Evolutionary conservation across 2,797 vertebrate genomes (phyloP).

Genomic region (Leptodactylus fallax): DNA sequence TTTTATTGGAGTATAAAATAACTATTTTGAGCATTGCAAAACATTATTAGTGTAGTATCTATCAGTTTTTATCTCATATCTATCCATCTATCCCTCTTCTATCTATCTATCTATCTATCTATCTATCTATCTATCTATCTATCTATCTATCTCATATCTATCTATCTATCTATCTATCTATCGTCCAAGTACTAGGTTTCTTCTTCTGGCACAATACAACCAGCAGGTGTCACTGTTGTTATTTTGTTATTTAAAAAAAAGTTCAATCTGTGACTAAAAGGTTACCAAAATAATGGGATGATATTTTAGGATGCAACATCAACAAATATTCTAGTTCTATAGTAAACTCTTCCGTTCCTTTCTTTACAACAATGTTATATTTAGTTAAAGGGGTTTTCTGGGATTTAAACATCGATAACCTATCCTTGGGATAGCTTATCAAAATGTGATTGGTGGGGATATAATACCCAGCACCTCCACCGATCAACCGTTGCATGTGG

Average conservation of each 20-base stretch:
- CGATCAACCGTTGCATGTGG: too few species aligned
- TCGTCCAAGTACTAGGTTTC: neutral
- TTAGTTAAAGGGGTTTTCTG: too few species aligned
- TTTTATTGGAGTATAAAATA: too few species aligned
- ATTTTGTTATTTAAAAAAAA: neutral
- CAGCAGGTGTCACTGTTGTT: slow-evolving; percentile 23
- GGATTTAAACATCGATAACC: too few species aligned
- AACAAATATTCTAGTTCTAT: too few species aligned
- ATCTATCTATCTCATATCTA: neutral
- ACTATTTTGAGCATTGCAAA: too few species aligned
- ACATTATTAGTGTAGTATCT: neutral
- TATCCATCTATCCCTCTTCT: neutral
- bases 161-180: neutral
- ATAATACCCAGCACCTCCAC: too few species aligned
- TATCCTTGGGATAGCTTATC: too few species aligned
- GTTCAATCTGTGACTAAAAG: neutral
- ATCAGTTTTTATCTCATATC: neutral
- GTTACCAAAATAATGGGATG: neutral
- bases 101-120: neutral
- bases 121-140: slow-evolving; percentile 6
- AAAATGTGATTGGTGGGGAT: too few species aligned
- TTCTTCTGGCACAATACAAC: neutral
- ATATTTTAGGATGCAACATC: neutral
- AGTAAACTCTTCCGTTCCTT: too few species aligned
- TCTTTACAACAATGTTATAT: too few species aligned